Base-by-base conservation (phyloP, 2,797 vertebrate species). In the Urosaurus nigricauda region DNA sequence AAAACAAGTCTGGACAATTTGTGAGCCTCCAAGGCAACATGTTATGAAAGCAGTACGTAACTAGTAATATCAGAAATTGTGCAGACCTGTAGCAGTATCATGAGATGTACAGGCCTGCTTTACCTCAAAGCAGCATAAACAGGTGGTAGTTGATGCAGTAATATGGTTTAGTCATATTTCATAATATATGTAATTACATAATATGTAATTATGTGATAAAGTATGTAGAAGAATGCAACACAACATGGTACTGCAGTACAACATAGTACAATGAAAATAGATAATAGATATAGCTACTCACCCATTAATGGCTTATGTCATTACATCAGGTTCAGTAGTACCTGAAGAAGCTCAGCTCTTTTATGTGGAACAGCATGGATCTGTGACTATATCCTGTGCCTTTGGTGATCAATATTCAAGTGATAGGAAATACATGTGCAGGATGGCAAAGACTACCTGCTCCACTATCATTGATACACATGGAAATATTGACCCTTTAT, bases 331-430 rank as follows among this genome's bases (percentile, higher is more conserved):
- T 65, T 84, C 94, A 0, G 17, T 51, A 0, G 0, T 93, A 0
- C 90, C 94, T 0, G 91, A 93, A 84, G 90, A 95, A 4, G 83
- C 95, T 0, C 87, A 96, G 74, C 95, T 97, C 84, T 77, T 97
- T 92, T 97, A 97, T 0, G 85, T 93, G 91, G 92, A 96, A 80
- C 88, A 96, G 58, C 84, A 60, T 51, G 88, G 95, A 90, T 93
- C 95, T 0, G 91, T 95, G 88, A 94, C 2, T 13, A 35, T 96
- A 29, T 5, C 87, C 21, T 98, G 97, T 71, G 0, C 0, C 32
- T 93, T 96, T 6, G 96, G 88, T 53, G 0, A 0, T 0, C 2
- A 89, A 0, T 2, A 35, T 0, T 7, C 0, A 0, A 0, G 0
- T 0, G 0, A 0, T 0, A 80, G 56, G 89, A 96, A 90, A 2